These are phyloP conservation scores for Coremacera marginata DNA, from an alignment of 2,888 invertebrate species.

Conservation along the genomic window DNA sequence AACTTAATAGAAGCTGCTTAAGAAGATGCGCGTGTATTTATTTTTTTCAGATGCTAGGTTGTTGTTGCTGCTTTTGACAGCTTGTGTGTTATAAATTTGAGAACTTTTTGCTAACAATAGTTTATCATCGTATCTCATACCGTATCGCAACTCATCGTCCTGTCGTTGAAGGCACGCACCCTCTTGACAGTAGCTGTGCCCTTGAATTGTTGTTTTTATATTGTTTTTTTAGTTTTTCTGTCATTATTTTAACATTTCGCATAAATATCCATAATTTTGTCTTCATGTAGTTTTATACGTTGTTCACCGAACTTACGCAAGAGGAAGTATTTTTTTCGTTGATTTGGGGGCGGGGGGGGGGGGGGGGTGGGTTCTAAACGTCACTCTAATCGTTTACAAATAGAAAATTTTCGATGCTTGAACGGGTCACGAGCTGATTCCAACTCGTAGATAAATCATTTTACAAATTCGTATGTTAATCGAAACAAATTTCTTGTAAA, in stretches of 20 bases:
- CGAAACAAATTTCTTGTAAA: too few relatives aligned
- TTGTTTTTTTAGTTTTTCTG: too few relatives aligned
- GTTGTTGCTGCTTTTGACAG: constrained; percentile 34
- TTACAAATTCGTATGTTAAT: too few relatives aligned
- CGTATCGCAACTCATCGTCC: neutral
- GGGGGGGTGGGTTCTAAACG: neutral
- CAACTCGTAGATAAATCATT: neutral
- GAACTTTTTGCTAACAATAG: constrained; percentile 19
- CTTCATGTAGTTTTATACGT: neutral
- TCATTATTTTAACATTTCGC: constrained; percentile 19
- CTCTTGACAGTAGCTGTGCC: neutral
- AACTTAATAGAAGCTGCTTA: neutral
- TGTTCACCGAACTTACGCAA: neutral
- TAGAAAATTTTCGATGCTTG: neutral
- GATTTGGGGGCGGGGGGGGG: too few relatives aligned
- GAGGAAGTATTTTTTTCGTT: neutral
- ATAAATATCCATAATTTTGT: constrained; percentile 12
- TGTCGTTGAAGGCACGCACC: constrained; percentile 7
- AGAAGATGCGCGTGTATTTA: neutral
- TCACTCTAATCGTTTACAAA: neutral
- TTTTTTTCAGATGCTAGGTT: constrained; percentile 1
- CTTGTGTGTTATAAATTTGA: constrained; percentile 30
- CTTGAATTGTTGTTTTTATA: neutral
- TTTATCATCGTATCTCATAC: constrained; percentile 19
- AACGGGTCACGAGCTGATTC: neutral